These are phyloP conservation scores for Sphenodon punctatus DNA, from an alignment of 2,797 vertebrate species.

Conservation along the genomic window DNA sequence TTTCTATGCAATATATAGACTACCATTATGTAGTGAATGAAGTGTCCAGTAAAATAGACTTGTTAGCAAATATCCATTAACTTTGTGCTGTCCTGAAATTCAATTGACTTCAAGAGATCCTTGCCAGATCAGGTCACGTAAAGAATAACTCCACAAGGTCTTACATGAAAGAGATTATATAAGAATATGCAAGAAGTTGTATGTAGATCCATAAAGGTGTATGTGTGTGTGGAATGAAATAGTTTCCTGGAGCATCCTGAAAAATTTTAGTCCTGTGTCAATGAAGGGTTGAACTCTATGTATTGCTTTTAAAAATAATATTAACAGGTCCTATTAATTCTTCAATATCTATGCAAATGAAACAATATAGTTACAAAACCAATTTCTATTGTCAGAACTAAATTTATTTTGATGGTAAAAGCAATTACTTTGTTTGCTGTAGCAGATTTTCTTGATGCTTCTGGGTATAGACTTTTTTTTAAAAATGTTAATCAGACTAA, in stretches of 20 bases:
- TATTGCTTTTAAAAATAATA: not conserved
- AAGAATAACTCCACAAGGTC: not conserved
- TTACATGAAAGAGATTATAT: not conserved
- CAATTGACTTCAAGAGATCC: not conserved
- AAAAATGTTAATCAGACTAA: not conserved
- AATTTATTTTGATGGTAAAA: not conserved
- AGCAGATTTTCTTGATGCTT: not conserved
- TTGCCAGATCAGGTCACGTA: not conserved
- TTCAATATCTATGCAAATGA: not conserved
- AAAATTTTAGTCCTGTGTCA: conserved; percentile 6
- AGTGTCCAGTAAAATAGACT: not conserved
- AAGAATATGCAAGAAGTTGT: not conserved
- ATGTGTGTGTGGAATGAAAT: not conserved
- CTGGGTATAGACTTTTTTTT: not conserved
- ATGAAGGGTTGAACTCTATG: not conserved
- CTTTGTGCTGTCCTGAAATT: conserved; percentile 23
- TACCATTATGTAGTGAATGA: no score
- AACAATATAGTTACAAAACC: not conserved
- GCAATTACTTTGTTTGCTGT: not conserved
- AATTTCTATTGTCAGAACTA: not conserved
- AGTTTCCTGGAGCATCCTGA: not conserved
- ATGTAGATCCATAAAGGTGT: not conserved
- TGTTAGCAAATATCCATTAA: no score
- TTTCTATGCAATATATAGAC: no score
- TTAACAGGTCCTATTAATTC: conserved; percentile 1